Percentiles rank a stretch among this genome's conserved stretches.
Conservation (phyloP, 2,113 vertebrate genomes). For the Gymnobelideus leadbeateri region DNA sequence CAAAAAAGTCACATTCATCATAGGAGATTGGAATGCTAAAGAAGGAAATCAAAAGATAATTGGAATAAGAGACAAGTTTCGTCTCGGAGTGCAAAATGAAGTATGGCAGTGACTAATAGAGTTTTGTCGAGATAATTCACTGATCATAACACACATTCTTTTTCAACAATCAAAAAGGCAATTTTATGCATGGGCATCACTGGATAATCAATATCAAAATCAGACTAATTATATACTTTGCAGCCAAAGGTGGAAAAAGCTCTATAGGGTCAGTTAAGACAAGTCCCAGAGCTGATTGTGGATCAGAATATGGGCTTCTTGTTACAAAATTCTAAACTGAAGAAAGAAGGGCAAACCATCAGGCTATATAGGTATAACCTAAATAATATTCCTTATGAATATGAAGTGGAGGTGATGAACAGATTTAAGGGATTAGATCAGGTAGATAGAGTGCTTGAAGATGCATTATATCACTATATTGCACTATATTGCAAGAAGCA, state of each 20-base stretch:
- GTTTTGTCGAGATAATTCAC: background rate
- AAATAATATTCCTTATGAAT: background rate
- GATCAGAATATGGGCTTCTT: background rate
- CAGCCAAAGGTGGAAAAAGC: background rate
- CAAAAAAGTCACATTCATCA: background rate
- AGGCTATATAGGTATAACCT: no score
- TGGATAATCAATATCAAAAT: background rate
- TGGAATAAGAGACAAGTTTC: background rate
- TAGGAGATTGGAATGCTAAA: background rate
- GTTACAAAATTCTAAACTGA: background rate
- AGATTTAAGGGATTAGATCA: background rate
- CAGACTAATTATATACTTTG: background rate
- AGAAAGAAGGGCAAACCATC: background rate
- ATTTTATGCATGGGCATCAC: background rate
- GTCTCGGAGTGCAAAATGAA: background rate
- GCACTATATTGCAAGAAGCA: no score
- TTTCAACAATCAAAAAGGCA: background rate
- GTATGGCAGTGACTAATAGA: background rate
- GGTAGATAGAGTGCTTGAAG: background rate
- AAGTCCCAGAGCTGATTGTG: background rate
- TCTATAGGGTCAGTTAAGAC: background rate
- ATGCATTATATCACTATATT: background rate
- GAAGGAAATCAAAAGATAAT: background rate
- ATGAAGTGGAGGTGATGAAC: background rate
- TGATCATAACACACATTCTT: background rate